These are phyloP conservation scores for Columba livia DNA, from an alignment of 2,113 vertebrate genomes.

Conservation along the genomic window DNA sequence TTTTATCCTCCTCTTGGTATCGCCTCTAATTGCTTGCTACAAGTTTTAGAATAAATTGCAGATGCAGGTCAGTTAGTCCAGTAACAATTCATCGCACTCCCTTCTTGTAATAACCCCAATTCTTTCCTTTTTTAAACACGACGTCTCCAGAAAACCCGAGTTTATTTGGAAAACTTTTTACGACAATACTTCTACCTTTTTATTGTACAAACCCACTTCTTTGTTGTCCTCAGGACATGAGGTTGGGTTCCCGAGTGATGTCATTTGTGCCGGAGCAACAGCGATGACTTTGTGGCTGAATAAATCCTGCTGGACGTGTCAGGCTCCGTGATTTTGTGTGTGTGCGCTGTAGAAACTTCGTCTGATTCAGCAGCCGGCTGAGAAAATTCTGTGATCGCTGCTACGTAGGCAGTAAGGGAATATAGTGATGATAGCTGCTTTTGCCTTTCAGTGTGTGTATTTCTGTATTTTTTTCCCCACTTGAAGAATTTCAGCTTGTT, in stretches of 20 bases:
- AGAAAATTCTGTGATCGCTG: neutral
- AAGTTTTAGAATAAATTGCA: neutral
- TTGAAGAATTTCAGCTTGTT: neutral
- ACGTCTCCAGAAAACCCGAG: neutral
- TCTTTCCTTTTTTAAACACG: neutral
- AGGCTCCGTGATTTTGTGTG: neutral
- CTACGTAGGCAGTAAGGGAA: neutral
- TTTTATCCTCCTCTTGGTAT: neutral
- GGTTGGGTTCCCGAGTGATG: conserved; percentile 41
- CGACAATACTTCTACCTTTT: neutral
- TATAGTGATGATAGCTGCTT: neutral
- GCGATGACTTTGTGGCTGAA: conserved; percentile 27
- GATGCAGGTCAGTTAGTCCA: neutral
- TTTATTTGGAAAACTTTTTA: conserved; percentile 33
- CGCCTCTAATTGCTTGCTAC: neutral
- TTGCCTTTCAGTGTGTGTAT: neutral
- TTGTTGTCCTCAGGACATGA: conserved; percentile 42
- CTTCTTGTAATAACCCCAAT: neutral
- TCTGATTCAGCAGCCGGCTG: conserved; percentile 16
- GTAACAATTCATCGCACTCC: neutral
- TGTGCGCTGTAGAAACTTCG: neutral
- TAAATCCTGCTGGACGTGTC: neutral
- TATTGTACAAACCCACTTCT: neutral
- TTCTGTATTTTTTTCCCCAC: neutral
- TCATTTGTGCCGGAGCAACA: conserved; percentile 33